A percentile compares a stretch with the other conserved stretches of the same genome.
These are phyloP conservation scores for Leistus spinibarbis DNA, from an alignment of 2,888 invertebrate species.

Conservation along the genomic window DNA sequence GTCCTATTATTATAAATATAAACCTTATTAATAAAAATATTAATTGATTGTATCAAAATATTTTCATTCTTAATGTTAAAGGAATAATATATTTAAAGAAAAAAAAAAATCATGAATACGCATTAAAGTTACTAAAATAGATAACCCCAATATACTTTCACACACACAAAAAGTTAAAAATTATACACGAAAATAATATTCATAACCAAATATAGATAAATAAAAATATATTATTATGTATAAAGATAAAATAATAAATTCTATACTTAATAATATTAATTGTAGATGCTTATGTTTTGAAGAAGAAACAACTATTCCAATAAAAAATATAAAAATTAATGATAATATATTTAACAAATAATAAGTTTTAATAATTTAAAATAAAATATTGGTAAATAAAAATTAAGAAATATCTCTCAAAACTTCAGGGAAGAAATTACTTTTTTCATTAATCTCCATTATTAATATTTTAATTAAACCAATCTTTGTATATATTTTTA, in stretches of 20 bases:
- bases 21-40: constrained; percentile 59
- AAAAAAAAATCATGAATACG: constrained; percentile 12
- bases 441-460: constrained; percentile 71
- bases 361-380: constrained; percentile 70
- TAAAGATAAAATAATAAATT: constrained; percentile 65
- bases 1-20: constrained; percentile 57
- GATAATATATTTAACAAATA: constrained; percentile 59
- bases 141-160: constrained; percentile 68
- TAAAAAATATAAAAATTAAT: constrained; percentile 59
- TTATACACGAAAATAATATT: constrained; percentile 64
- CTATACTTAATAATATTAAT: constrained; percentile 65
- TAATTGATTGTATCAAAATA: not conserved
- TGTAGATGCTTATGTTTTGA: constrained; percentile 65
- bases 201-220: constrained; percentile 58
- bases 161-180: constrained; percentile 69
- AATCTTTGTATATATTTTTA: constrained; percentile 59
- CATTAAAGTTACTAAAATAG: constrained; percentile 60
- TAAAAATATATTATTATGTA: constrained; percentile 61
- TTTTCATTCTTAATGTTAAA: not conserved
- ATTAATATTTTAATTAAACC: constrained; percentile 72
- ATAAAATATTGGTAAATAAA: constrained; percentile 72
- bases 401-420: constrained; percentile 64
- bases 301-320: constrained; percentile 62
- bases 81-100: constrained; percentile 3
- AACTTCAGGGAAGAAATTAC: constrained; percentile 65